Evolutionary conservation across 1,140 invertebrate genomes (phyloP).

Genomic region (Leptoteleia sp.): DNA sequence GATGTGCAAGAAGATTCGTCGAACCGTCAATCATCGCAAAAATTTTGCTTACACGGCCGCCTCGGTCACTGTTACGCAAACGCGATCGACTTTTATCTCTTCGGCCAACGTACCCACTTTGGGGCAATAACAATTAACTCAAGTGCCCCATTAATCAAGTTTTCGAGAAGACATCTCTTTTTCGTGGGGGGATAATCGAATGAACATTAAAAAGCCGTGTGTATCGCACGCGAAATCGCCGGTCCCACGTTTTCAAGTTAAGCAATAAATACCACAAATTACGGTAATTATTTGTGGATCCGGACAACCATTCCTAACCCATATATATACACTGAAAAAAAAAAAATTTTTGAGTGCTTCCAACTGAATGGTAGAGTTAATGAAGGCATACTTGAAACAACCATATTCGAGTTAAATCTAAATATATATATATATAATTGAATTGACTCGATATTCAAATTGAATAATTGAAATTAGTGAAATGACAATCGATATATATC

Average conservation of each 20-base stretch:
- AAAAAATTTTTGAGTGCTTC: too few species aligned
- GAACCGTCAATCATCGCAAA: conserved; percentile 43
- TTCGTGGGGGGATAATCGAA: conserved; percentile 6
- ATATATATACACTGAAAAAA: too few species aligned
- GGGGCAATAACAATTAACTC: conserved; percentile 33
- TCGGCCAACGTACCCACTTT: conserved; percentile 15
- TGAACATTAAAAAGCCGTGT: background rate
- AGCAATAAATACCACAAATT: background rate
- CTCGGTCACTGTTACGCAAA: conserved; percentile 21
- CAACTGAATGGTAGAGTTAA: too few species aligned
- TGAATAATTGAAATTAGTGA: too few species aligned
- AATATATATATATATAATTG: too few species aligned
- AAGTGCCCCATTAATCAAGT: conserved; percentile 21
- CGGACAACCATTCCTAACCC: too few species aligned
- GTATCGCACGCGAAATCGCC: background rate
- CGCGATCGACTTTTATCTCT: conserved; percentile 24
- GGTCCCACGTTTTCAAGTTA: background rate
- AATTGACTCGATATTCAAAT: too few species aligned
- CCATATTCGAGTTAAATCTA: too few species aligned
- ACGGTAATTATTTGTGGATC: background rate
- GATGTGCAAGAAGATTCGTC: conserved; percentile 30
- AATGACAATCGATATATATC: too few species aligned
- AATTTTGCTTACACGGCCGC: conserved; percentile 8
- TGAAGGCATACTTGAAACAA: too few species aligned
- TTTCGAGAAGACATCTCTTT: conserved; percentile 5